Conservation (phyloP, 1,140 invertebrate genomes). For the Drusus annulatus region DNA sequence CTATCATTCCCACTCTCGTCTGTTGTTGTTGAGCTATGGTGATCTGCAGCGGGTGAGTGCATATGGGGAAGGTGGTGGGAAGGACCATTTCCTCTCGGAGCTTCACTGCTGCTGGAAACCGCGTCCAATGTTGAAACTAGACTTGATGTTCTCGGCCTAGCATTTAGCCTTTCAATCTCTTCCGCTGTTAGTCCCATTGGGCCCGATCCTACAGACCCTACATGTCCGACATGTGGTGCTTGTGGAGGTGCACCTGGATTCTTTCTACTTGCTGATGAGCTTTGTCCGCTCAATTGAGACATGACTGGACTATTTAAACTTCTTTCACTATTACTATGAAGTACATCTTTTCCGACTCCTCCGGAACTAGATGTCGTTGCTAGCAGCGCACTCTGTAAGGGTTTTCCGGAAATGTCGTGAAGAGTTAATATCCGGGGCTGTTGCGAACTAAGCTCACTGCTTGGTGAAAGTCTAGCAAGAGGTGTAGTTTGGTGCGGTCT, state of each 20-base stretch:
- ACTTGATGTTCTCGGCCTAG: conserved; percentile 87
- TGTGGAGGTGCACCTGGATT: conserved; percentile 75
- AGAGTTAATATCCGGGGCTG: conserved; percentile 92
- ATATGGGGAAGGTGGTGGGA: conserved; percentile 77
- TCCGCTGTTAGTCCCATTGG: conserved; percentile 91
- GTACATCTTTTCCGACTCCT: conserved; percentile 85
- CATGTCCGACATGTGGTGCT: conserved; percentile 73
- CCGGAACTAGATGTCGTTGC: conserved; percentile 90
- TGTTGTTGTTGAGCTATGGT: conserved; percentile 88
- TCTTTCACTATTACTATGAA: conserved; percentile 90
- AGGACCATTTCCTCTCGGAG: conserved; percentile 76
- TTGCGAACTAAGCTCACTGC: conserved; percentile 91
- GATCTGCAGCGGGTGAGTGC: conserved; percentile 81
- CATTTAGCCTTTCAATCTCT: conserved; percentile 93
- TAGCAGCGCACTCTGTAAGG: conserved; percentile 88
- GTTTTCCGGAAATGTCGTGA: conserved; percentile 94
- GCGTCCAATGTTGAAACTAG: conserved; percentile 93
- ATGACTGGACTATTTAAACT: conserved; percentile 92
- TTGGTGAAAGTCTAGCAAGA: conserved; percentile 89
- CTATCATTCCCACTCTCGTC: conserved; percentile 97
- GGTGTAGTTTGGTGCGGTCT: conserved; percentile 89
- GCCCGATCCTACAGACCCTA: conserved; percentile 73
- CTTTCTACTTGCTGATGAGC: conserved; percentile 82
- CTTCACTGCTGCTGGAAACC: conserved; percentile 93
- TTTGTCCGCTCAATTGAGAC: conserved; percentile 89